Conservation (phyloP, 2,888 invertebrate genomes). For the Anorthoa munda region DNA sequence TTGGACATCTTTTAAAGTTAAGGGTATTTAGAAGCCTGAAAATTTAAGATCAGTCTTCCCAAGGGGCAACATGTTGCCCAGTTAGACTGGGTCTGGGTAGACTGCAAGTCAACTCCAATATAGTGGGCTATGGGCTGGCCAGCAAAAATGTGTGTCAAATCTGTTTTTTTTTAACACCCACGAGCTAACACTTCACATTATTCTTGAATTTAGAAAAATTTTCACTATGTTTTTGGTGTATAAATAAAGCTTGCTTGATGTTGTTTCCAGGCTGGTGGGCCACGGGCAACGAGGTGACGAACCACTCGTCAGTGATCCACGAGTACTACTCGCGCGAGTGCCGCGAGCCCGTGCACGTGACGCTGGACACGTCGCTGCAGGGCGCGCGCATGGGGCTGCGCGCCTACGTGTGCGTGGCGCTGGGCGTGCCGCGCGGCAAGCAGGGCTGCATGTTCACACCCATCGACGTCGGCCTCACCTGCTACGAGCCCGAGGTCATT, state of each 20-base stretch:
- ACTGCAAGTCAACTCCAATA: no score
- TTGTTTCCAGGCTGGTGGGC: constrained; percentile 97
- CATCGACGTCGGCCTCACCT: constrained; percentile 96
- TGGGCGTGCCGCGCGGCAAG: constrained; percentile 98
- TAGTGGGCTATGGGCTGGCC: no score
- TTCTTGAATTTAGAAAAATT: not conserved
- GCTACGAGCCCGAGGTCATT: constrained; percentile 97
- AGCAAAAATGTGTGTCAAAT: no score
- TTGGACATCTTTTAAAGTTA: no score
- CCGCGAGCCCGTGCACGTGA: constrained; percentile 98
- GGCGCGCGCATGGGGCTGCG: constrained; percentile 98
- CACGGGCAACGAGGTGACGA: constrained; percentile 99
- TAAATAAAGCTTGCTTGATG: not conserved
- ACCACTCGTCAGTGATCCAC: constrained; percentile 99
- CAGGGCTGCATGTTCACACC: constrained; percentile 99
- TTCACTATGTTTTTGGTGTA: not conserved
- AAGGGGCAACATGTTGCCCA: no score
- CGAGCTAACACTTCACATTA: no score
- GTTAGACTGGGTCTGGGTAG: no score
- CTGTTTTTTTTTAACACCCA: no score
- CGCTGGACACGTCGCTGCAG: constrained; percentile 97
- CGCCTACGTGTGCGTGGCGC: constrained; percentile 97
- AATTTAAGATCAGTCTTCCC: no score
- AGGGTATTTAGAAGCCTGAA: no score
- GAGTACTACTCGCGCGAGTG: constrained; percentile 99